Conservation (phyloP, 2,888 invertebrate genomes). For the Apeira syringaria region DNA sequence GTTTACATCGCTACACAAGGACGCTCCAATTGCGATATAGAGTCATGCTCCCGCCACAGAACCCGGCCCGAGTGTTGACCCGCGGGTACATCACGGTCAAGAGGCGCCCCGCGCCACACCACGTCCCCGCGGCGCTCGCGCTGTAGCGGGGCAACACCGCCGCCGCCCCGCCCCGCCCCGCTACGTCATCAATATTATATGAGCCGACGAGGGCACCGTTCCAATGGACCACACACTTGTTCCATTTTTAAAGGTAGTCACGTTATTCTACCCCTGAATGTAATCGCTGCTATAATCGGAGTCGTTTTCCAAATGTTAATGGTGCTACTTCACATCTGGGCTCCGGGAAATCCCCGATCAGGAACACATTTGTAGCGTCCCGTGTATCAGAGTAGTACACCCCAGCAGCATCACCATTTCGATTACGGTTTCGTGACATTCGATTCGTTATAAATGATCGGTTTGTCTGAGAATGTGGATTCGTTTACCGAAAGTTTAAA, state of each 20-base stretch:
- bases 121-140: conserved; percentile 34
- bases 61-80: conserved; percentile 24
- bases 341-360: too few relatives aligned
- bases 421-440: too few relatives aligned
- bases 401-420: too few relatives aligned
- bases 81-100: conserved; percentile 33
- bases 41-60: too few relatives aligned
- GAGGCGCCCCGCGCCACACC: conserved; percentile 40
- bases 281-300: conserved; percentile 27
- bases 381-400: too few relatives aligned
- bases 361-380: too few relatives aligned
- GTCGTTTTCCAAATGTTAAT: conserved; percentile 21
- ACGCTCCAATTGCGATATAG: too few relatives aligned
- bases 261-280: conserved; percentile 23
- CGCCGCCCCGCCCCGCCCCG: too few relatives aligned
- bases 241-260: conserved; percentile 28
- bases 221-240: conserved; percentile 38
- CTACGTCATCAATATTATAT: conserved; percentile 65
- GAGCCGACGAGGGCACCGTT: conserved; percentile 37
- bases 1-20: too few relatives aligned
- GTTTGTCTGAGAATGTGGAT: too few relatives aligned
- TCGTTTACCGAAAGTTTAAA: too few relatives aligned
- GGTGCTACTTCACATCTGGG: conserved; percentile 3
- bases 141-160: conserved; percentile 16
- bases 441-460: too few relatives aligned